Evolutionary conservation across 2,888 invertebrate species (phyloP).

Genomic region (Cantharis lateralis): DNA sequence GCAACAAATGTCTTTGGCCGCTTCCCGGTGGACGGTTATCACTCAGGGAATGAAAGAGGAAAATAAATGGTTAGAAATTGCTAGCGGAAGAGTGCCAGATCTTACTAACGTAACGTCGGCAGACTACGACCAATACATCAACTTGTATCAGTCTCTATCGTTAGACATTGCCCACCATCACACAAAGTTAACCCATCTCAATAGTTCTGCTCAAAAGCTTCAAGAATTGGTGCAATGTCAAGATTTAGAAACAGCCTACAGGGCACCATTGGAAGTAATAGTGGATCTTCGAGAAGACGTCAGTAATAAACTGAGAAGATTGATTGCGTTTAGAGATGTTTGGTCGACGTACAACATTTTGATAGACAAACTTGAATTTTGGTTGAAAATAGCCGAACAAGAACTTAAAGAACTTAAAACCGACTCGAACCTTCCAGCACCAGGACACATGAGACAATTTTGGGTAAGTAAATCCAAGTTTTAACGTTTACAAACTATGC

Average conservation of each 20-base stretch:
- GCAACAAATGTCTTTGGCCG: constrained; percentile 83
- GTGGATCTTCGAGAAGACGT: constrained; percentile 77
- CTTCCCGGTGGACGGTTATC: constrained; percentile 80
- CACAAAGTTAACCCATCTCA: constrained; percentile 74
- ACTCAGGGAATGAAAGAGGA: constrained; percentile 85
- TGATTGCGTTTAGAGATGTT: constrained; percentile 76
- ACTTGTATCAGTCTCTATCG: constrained; percentile 78
- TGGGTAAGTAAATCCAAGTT: constrained; percentile 62
- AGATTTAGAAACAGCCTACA: constrained; percentile 74
- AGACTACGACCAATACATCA: constrained; percentile 84
- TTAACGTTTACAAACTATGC: neutral
- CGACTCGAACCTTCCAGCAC: constrained; percentile 65
- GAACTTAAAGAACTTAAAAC: constrained; percentile 70
- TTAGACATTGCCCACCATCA: constrained; percentile 81
- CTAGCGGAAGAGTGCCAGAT: constrained; percentile 82
- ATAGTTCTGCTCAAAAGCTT: constrained; percentile 73
- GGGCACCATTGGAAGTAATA: constrained; percentile 72
- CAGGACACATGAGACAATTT: constrained; percentile 78
- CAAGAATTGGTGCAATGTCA: constrained; percentile 77
- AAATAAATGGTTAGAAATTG: constrained; percentile 80
- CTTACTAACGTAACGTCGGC: constrained; percentile 78
- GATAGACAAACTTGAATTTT: constrained; percentile 74
- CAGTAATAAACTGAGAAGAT: constrained; percentile 70
- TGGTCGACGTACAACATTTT: constrained; percentile 77
- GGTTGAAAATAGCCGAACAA: constrained; percentile 75